These are phyloP conservation scores for Peromyscus californicus DNA, from an alignment of 2,113 vertebrate species.

Conservation along the genomic window DNA sequence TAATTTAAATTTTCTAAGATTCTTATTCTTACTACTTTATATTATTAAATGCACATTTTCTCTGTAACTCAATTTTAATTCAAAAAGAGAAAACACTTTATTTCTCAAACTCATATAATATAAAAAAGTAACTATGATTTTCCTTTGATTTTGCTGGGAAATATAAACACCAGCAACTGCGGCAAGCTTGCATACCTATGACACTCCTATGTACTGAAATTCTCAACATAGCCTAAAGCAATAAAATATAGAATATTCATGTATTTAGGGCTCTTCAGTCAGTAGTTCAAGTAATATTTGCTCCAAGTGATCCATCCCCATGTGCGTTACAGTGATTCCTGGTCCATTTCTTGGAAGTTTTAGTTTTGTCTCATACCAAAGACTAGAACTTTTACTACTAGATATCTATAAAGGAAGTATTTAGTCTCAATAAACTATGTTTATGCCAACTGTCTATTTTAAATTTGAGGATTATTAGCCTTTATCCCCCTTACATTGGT, in stretches of 20 bases:
- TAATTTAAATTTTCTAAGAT: background rate
- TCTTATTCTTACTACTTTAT: background rate
- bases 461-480: background rate
- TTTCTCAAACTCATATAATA: slow-evolving; percentile 67
- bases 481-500: background rate
- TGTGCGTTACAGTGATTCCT: background rate
- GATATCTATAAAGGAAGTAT: background rate
- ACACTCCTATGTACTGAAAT: slow-evolving; percentile 35
- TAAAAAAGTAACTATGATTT: slow-evolving; percentile 62
- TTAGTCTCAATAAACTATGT: background rate
- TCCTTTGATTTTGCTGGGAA: background rate
- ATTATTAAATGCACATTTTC: slow-evolving; percentile 18
- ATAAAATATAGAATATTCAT: slow-evolving; percentile 71
- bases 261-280: slow-evolving; percentile 69
- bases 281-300: slow-evolving; percentile 58
- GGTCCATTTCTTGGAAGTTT: slow-evolving; percentile 10
- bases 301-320: slow-evolving; percentile 1
- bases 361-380: slow-evolving; percentile 28
- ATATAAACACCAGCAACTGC: slow-evolving; percentile 64
- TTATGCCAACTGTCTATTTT: slow-evolving; percentile 4
- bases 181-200: slow-evolving; percentile 51
- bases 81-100: slow-evolving; percentile 16
- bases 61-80: slow-evolving; percentile 65
- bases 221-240: slow-evolving; percentile 66
- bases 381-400: background rate